Conservation (phyloP, 2,797 vertebrate genomes). For the Peromyscus attwateri region DNA sequence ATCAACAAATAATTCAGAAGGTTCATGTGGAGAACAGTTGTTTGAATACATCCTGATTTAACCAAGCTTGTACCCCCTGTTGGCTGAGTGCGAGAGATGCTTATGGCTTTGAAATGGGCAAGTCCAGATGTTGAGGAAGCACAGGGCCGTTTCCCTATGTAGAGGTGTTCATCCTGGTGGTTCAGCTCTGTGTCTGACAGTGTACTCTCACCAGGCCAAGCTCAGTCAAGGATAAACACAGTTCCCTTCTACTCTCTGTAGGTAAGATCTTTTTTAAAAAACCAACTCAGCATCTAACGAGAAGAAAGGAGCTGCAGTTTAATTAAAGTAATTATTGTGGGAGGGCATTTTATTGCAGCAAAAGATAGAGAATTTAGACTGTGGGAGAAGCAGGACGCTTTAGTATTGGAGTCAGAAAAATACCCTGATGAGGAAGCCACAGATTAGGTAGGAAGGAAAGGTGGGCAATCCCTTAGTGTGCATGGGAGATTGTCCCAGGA, state of each 20-base stretch:
- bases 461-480: neutral
- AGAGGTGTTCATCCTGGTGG: neutral
- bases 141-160: neutral
- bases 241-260: neutral
- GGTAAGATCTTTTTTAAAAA: neutral
- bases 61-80: neutral
- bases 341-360: neutral
- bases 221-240: neutral
- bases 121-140: neutral
- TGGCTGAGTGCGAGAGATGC: slow-evolving; percentile 7
- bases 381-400: neutral
- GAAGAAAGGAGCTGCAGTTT: neutral
- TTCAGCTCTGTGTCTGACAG: neutral
- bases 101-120: slow-evolving; percentile 2
- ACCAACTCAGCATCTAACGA: neutral
- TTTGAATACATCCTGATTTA: neutral
- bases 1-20: slow-evolving; percentile 38
- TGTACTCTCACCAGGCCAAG: neutral
- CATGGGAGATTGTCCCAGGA: too few relatives aligned
- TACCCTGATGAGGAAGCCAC: neutral
- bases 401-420: neutral
- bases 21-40: neutral
- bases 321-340: slow-evolving; percentile 36
- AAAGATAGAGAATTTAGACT: slow-evolving; percentile 21
- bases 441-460: neutral